Conservation (phyloP, 1,140 invertebrate genomes). For the Radopholus similis region DNA sequence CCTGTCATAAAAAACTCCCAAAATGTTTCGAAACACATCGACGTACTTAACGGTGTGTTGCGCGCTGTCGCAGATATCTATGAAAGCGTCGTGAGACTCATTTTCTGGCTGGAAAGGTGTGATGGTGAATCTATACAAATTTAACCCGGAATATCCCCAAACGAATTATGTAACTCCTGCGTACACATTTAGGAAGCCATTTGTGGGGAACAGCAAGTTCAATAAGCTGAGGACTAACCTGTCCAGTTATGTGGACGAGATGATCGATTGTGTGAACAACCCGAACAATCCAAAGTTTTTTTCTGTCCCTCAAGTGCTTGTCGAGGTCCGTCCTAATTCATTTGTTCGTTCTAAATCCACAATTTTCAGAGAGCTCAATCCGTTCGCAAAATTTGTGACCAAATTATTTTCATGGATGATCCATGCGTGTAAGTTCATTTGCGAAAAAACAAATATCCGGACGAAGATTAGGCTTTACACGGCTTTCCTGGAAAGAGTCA, state of each 20-base stretch:
- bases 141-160: neutral
- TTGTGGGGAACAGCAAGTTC: constrained; percentile 9
- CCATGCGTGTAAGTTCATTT: too few relatives aligned
- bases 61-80: constrained; percentile 31
- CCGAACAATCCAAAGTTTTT: constrained; percentile 44
- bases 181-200: constrained; percentile 1
- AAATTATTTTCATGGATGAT: constrained; percentile 26
- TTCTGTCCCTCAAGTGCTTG: constrained; percentile 41
- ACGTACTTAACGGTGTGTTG: constrained; percentile 40
- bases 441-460: too few relatives aligned
- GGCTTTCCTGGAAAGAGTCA: constrained; percentile 35
- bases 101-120: constrained; percentile 45
- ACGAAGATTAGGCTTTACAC: too few relatives aligned
- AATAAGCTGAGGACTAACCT: constrained; percentile 1
- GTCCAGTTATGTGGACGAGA: constrained; percentile 24
- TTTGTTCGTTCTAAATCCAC: neutral
- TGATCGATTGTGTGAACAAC: constrained; percentile 40
- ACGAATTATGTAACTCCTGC: too few relatives aligned
- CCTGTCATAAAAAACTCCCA: constrained; percentile 40
- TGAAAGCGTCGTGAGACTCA: constrained; percentile 30
- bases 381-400: constrained; percentile 25
- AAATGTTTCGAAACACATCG: constrained; percentile 17
- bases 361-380: constrained; percentile 30
- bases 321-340: constrained; percentile 20
- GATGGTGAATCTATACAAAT: neutral